These are phyloP conservation scores for Ferdinandea cuprea DNA, from an alignment of 2,888 invertebrate species.

Conservation along the genomic window DNA sequence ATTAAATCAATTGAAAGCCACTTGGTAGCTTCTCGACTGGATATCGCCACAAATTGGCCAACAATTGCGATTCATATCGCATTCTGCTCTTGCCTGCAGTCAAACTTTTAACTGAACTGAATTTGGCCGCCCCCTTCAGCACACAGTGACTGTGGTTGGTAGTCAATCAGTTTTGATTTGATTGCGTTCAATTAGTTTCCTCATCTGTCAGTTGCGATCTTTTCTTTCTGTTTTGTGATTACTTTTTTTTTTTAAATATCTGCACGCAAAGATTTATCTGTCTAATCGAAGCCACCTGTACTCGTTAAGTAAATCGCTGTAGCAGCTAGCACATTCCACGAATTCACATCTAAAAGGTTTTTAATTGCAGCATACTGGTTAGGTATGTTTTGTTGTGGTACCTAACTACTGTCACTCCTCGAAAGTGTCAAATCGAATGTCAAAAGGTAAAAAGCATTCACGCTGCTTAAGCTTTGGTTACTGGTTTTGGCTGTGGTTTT, in stretches of 20 bases:
- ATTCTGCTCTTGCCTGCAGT: background rate
- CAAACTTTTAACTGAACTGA: background rate
- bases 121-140: constrained; percentile 20
- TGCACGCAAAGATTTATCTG: constrained; percentile 33
- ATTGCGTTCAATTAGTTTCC: constrained; percentile 71
- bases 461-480: no score
- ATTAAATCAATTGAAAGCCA: constrained; percentile 36
- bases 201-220: constrained; percentile 56
- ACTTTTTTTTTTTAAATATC: constrained; percentile 13
- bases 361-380: constrained; percentile 54
- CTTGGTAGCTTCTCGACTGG: constrained; percentile 48
- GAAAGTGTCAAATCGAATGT: constrained; percentile 69
- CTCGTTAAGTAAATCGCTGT: background rate
- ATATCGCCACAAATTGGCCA: constrained; percentile 63
- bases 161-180: constrained; percentile 70
- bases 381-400: constrained; percentile 14
- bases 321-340: constrained; percentile 49
- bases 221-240: no score
- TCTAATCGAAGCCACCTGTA: constrained; percentile 63
- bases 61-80: constrained; percentile 57
- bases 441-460: constrained; percentile 65
- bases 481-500: no score
- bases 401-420: constrained; percentile 31
- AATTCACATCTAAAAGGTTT: constrained; percentile 67
- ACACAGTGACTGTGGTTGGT: constrained; percentile 14